Conservation (phyloP, 2,888 invertebrate genomes). For the Lepidochrysops patricia region DNA sequence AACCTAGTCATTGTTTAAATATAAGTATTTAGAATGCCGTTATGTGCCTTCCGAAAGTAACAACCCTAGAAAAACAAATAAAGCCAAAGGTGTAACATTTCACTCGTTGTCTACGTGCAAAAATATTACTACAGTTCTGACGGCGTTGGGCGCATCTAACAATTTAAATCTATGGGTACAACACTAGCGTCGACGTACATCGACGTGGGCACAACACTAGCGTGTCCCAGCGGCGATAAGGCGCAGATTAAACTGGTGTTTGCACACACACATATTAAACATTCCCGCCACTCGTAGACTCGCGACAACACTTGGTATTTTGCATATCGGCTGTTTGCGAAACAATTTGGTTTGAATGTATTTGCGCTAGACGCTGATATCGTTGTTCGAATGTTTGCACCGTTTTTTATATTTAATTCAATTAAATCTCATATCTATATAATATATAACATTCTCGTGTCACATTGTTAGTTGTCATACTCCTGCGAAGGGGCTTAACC, state of each 20-base stretch:
- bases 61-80: too few relatives aligned
- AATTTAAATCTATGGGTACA: too few relatives aligned
- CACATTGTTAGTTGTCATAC: too few relatives aligned
- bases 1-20: too few relatives aligned
- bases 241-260: conserved; percentile 68
- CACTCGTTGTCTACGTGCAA: too few relatives aligned
- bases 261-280: conserved; percentile 65
- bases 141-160: too few relatives aligned
- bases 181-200: conserved; percentile 21
- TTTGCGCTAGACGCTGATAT: conserved; percentile 34
- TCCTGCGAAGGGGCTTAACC: too few relatives aligned
- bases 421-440: not conserved
- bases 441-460: too few relatives aligned
- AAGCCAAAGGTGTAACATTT: too few relatives aligned
- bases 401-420: conserved; percentile 14
- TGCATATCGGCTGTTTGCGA: conserved; percentile 61
- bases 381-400: conserved; percentile 21
- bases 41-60: too few relatives aligned
- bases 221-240: conserved; percentile 48
- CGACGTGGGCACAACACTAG: conserved; percentile 25
- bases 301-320: conserved; percentile 56
- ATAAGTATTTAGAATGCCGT: too few relatives aligned
- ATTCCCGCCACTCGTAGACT: conserved; percentile 48
- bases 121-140: too few relatives aligned
- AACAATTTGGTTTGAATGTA: conserved; percentile 56